These are phyloP conservation scores for Microdon myrmicae DNA, from an alignment of 2,888 invertebrate genomes.

Conservation along the genomic window DNA sequence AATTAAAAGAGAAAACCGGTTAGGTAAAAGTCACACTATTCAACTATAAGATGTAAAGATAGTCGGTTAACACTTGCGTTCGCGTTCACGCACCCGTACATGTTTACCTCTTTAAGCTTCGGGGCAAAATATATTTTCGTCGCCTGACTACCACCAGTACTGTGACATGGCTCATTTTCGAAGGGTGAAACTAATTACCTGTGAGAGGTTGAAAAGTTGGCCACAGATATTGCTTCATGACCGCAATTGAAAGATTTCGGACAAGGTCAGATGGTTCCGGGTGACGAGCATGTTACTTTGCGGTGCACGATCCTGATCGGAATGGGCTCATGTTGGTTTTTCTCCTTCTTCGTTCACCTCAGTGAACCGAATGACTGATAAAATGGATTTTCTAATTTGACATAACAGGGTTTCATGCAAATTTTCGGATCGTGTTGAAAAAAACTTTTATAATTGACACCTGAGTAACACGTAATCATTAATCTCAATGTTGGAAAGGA, in stretches of 20 bases:
- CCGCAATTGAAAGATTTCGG: conserved; percentile 33
- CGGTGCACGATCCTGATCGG: conserved; percentile 28
- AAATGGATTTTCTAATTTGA: too few species aligned
- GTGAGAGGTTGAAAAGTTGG: conserved; percentile 33
- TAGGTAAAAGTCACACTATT: neutral
- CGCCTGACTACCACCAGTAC: conserved; percentile 19
- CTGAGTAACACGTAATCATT: too few species aligned
- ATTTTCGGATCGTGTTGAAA: too few species aligned
- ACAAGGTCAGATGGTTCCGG: conserved; percentile 44
- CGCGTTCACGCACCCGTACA: conserved; percentile 26
- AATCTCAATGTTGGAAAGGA: too few species aligned
- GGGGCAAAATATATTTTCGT: conserved; percentile 20
- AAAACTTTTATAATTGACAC: too few species aligned
- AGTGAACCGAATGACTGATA: too few species aligned
- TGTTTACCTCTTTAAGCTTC: conserved; percentile 16
- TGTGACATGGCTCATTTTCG: conserved; percentile 12
- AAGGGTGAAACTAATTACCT: conserved; percentile 33
- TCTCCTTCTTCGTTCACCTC: too few species aligned
- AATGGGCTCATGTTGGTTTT: conserved; percentile 14
- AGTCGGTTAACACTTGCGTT: conserved; percentile 8
- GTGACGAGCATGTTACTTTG: conserved; percentile 17
- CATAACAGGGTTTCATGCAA: too few species aligned
- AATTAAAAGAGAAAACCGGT: conserved; percentile 30
- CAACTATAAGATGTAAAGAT: too few species aligned
- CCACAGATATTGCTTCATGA: conserved; percentile 35